Evolutionary conservation across 2,113 vertebrate genomes (phyloP).

Genomic region (Phylloscopus whistleri): DNA sequence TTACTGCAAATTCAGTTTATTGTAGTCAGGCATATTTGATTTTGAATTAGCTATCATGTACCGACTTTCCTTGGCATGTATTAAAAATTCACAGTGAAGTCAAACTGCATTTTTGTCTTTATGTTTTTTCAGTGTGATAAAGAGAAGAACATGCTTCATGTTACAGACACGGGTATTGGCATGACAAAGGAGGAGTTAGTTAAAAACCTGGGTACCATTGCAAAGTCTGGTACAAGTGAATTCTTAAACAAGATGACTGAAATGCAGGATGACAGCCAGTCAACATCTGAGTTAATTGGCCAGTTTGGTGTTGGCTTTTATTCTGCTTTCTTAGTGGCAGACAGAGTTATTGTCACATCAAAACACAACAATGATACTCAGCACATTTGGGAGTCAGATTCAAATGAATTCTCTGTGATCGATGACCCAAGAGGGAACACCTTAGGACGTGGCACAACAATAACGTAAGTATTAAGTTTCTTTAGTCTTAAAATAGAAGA

Average conservation of each 20-base stretch:
- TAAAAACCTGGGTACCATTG: conserved; percentile 96
- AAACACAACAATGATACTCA: conserved; percentile 98
- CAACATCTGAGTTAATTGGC: conserved; percentile 96
- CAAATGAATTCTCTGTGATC: conserved; percentile 92
- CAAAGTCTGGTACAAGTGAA: conserved; percentile 98
- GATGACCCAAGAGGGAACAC: conserved; percentile 93
- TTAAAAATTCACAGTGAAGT: neutral
- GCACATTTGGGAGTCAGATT: conserved; percentile 99
- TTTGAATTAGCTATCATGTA: neutral
- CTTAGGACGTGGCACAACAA: conserved; percentile 91
- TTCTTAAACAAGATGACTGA: conserved; percentile 95
- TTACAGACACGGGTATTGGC: conserved; percentile 95
- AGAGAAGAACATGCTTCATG: conserved; percentile 97
- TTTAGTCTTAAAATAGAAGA: neutral
- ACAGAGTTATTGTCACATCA: conserved; percentile 95
- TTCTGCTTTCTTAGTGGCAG: conserved; percentile 96
- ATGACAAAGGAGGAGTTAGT: conserved; percentile 97
- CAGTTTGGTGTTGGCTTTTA: conserved; percentile 99
- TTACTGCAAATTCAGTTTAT: neutral
- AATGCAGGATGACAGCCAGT: conserved; percentile 87
- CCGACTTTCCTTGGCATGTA: neutral
- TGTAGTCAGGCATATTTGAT: neutral
- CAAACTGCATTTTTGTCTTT: neutral
- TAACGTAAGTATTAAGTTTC: conserved; percentile 82
- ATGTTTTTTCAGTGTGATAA: conserved; percentile 86